Conservation (phyloP, 2,888 invertebrate genomes). For the Sericinus montela region DNA sequence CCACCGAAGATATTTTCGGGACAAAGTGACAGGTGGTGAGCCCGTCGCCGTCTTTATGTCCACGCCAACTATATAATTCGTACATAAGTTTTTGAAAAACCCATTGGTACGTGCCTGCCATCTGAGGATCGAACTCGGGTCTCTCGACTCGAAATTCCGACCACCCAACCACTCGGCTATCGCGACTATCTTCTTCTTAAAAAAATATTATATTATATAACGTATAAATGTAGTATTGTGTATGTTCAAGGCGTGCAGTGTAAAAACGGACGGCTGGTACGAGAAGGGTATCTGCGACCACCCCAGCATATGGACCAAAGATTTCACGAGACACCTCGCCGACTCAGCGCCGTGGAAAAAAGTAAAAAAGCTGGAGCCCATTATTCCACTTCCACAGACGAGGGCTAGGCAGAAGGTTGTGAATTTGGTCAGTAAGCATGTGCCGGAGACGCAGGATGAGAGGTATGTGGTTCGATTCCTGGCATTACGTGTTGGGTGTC, state of each 20-base stretch:
- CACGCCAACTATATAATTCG: too few relatives aligned
- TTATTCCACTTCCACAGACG: conserved; percentile 40
- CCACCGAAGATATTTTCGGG: too few relatives aligned
- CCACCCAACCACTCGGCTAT: conserved; percentile 25
- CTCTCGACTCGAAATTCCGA: too few relatives aligned
- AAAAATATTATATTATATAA: too few relatives aligned
- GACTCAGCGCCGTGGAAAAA: conserved; percentile 53
- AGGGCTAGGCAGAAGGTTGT: conserved; percentile 52
- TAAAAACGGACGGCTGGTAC: conserved; percentile 60
- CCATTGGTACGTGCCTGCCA: too few relatives aligned
- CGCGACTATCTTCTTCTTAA: too few relatives aligned
- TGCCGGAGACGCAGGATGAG: conserved; percentile 59
- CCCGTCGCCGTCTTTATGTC: too few relatives aligned
- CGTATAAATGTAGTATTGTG: too few relatives aligned
- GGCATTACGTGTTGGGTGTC: too few relatives aligned
- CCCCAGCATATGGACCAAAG: conserved; percentile 68
- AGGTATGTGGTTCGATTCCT: conserved; percentile 34
- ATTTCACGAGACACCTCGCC: conserved; percentile 39
- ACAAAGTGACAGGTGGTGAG: too few relatives aligned
- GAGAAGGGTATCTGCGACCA: conserved; percentile 48
- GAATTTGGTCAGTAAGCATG: conserved; percentile 53
- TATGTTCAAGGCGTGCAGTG: conserved; percentile 40
- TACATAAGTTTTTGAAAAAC: too few relatives aligned
- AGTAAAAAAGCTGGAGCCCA: conserved; percentile 42
- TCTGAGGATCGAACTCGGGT: too few relatives aligned